Base-by-base conservation (phyloP, 2,888 invertebrate species). In the Dicycla oo region DNA sequence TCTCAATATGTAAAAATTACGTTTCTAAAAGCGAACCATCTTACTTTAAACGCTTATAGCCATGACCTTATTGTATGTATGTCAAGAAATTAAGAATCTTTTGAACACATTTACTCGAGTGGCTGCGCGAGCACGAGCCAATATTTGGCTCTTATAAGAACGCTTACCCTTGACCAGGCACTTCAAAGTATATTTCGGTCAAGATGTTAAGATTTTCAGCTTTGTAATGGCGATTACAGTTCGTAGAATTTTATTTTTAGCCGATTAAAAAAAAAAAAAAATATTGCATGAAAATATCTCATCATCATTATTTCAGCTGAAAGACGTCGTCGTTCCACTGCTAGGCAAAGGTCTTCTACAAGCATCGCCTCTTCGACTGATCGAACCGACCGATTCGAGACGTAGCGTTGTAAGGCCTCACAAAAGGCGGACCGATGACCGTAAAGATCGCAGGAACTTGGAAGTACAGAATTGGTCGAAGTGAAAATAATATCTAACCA, bases 51-150 rank as follows among this genome's bases (percentile, higher is more conserved):
- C 7, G 7, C 3, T 43, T 11, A 30, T n/a, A 34, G 8, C 49
- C 49, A 38, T 45, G 43, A 75, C 57, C 56, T 66, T 11, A 66
- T 51, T 75, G 69, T 54, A 60, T 45, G 49, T 38, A 20, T 75
- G 78, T 78, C 75, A 70, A 78, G 56, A 69, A 70, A 75, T 78
- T 57, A 69, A 61, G 54, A 69, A 43, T 20, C 61, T 51, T 57
- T n/a, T 20, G 20, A 78, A 23, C 49, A 56, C 23, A 57, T 61
- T 61, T 30, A 34, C 2, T 75, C 26, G 6, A 78, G 56, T 38
- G 30, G 43, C 49, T 30, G 70, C 69, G 70, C 60, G 30, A 30
- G 11, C 49, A 23, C 26, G 56, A 45, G 75, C 78, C 75, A 75
- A 78, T 61, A 61, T 77, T 74, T 69, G n/a, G 11, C 34, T 61